Evolutionary conservation across 2,113 vertebrate species (phyloP), one percentile per base, ranked within the genome.

Genomic region (Rhinichthys klamathensis): DNA sequence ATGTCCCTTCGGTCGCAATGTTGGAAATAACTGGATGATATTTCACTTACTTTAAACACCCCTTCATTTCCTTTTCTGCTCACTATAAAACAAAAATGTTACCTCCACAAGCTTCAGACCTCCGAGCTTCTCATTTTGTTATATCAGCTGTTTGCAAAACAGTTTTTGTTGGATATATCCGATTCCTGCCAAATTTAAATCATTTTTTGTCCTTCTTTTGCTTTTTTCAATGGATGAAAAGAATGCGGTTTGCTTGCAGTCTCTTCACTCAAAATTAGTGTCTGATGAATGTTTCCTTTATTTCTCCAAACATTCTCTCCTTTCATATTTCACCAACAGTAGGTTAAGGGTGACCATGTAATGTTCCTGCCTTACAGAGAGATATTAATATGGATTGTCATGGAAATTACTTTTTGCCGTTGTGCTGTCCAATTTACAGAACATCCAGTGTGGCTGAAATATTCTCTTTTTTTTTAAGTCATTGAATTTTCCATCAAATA

Each of bases 321-420:
- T 85, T 85, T 89, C 83, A 89, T 87, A 85, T 87, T 74, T 84
- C 83, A 82, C 65, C 72, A 54, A 75, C 65, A 79, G 80, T 84
- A 82, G 79, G 85, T 87, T 87, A 85, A 83, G 83, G 83, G 88
- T 84, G 77, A 49, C 82, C 69, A 73, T 38, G 54, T 82, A 85
- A 88, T 88, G 79, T 78, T 82, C 79, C 58, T 61, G 76, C 81
- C 82, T 76, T 78, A 82, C 78, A 89, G 82, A 82, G 85, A 79
- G 82, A 84, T 86, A 87, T 87, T 84, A 83, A 86, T 85, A n/a
- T n/a, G n/a, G n/a, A n/a, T n/a, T 89, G 83, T 89, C 83, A 89
- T 84, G 46, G 80, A 82, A 86, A 86, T 87, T 67, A 80, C 83
- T 89, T 89, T 79, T 69, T 44, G 88, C 85, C 74, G 1, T 85